Conservation (phyloP, 2,888 invertebrate species). For the Drosophila nigritarsus region DNA sequence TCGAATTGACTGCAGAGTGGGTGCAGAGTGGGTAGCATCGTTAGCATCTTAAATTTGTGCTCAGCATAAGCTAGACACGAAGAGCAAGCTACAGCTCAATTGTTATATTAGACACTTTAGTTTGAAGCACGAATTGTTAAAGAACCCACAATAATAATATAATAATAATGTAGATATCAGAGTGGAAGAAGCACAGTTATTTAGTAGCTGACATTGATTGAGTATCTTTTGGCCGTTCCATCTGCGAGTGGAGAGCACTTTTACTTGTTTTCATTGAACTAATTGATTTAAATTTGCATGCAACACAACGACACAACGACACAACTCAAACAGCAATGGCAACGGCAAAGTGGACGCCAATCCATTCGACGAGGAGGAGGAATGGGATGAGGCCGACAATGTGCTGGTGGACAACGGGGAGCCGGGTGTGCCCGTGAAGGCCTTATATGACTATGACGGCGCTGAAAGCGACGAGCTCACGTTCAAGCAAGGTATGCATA, state of each 20-base stretch:
- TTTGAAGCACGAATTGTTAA: too few relatives aligned
- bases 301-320: conserved; percentile 16
- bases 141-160: not conserved
- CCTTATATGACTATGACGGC: conserved; percentile 98
- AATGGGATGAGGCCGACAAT: conserved; percentile 89
- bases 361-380: conserved; percentile 95
- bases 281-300: conserved; percentile 78
- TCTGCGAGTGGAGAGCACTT: not conserved
- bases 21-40: not conserved
- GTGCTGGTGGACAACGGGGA: conserved; percentile 96
- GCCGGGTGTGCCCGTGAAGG: conserved; percentile 96
- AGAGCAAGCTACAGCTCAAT: too few relatives aligned
- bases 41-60: not conserved
- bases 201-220: not conserved
- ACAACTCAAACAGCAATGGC: conserved; percentile 87
- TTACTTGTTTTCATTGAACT: conserved; percentile 76
- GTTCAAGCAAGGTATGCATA: conserved; percentile 94
- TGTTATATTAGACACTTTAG: too few relatives aligned
- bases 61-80: too few relatives aligned
- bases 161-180: not conserved
- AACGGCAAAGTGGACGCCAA: conserved; percentile 89
- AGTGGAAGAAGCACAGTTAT: not conserved
- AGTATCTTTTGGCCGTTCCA: not conserved
- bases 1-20: not conserved
- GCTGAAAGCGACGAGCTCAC: conserved; percentile 98